Evolutionary conservation across 1,140 invertebrate genomes (phyloP), one percentile per base, ranked within the genome.

Genomic region (Tetramorium alpestre): DNA sequence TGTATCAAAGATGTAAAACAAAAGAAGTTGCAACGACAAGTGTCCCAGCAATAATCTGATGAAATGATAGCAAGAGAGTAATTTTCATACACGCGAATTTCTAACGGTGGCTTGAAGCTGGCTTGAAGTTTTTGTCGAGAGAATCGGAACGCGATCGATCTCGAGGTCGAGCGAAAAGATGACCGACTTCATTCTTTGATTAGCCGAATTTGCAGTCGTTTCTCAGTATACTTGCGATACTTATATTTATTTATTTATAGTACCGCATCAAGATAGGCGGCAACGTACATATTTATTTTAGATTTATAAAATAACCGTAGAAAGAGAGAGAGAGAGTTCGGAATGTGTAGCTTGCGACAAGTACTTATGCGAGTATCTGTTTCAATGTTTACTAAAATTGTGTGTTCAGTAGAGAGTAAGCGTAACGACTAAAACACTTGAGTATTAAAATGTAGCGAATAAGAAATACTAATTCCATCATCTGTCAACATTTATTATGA

Each of bases 81-180:
- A 73, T 75, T 64, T 87, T 33, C 78, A 41, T 8, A 51, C 89
- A 90, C 87, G 90, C 73, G 28, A 91, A 44, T 56, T 85, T 81
- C 72, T 91, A 91, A 90, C 89, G 90, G 90, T 44, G 22, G 22
- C 22, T 22, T 22, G 22, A 22, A 22, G 75, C n/a, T 49, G 11
- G 28, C 16, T n/a, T 22, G 47, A 18, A 28, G 38, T 73, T 73
- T 72, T 75, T 47, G 44, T 51, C 28, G 54, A 49, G 44, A 41
- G 44, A 41, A 84, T 84, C 54, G 41, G 13, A 25, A 75, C 54
- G 54, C 69, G 69, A 84, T 84, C 54, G 38, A 28, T 44, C 25
- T 33, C 41, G 54, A 62, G 33, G n/a, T 47, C 54, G 65, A 62
- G 56, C n/a, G 6, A 38, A 75, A 60, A 47, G 41, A 73, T 33